These are phyloP conservation scores for Diglossa brunneiventris DNA, from an alignment of 2,113 vertebrate genomes.

Conservation along the genomic window DNA sequence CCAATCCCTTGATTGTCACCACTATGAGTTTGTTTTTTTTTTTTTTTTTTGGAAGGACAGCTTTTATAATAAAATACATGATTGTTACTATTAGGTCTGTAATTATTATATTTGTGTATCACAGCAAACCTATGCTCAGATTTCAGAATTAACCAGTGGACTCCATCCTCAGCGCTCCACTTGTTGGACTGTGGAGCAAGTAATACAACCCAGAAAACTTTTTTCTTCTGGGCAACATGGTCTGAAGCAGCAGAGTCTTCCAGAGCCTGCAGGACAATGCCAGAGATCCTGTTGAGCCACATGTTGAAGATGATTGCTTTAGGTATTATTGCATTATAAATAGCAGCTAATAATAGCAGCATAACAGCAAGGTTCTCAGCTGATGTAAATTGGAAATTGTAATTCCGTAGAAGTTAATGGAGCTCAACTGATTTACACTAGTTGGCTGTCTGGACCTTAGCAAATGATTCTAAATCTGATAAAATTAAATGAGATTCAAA, in stretches of 20 bases:
- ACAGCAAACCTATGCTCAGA: background rate
- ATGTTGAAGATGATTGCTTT: conserved; percentile 27
- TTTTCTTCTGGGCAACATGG: background rate
- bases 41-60: background rate
- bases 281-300: conserved; percentile 42
- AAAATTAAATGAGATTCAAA: conserved; percentile 67
- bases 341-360: conserved; percentile 53
- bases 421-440: conserved; percentile 65
- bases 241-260: background rate
- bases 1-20: background rate
- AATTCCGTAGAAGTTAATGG: conserved; percentile 61
- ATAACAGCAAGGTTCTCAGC: conserved; percentile 53
- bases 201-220: background rate
- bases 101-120: background rate
- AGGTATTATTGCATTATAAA: conserved; percentile 54
- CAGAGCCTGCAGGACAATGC: background rate
- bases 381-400: conserved; percentile 65
- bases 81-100: background rate
- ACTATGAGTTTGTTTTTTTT: background rate
- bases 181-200: background rate
- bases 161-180: background rate
- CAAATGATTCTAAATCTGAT: conserved; percentile 64
- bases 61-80: background rate
- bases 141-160: background rate
- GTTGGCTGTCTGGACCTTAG: conserved; percentile 56